Evolutionary conservation across 2,888 invertebrate genomes (phyloP), one percentile per base, ranked within the genome.

Genomic region (Mylabris sibirica): DNA sequence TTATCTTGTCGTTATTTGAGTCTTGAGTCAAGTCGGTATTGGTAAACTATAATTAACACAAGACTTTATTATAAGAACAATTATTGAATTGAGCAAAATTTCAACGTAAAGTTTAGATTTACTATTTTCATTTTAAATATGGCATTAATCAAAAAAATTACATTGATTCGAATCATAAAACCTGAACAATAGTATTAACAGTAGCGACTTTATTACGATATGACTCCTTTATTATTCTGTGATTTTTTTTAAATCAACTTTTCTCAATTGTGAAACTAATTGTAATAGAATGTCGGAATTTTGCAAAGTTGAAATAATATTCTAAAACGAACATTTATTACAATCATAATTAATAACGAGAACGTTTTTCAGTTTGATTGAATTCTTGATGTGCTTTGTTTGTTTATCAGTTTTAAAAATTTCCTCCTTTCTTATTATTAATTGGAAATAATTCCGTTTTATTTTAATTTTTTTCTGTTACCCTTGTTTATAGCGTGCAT

Each of bases 91-190:
- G 6, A 49, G 9, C 9, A 9, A 20, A 20, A 20, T 22, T 49
- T 49, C 49, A 22, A 49, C 20, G 20, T 1, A 20, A 20, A 20
- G 20, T 49, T 22, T 49, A 22, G 20, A 49, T 49, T 49, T 20
- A 20, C 49, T 20, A 49, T 49, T 49, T 49, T 20, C 49, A 20
- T 20, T 22, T 49, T 49, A 49, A 49, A 49, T 49, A 49, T 22
- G 6, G 49, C 49, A 49, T 49, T 20, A 49, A 20, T 9, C 12
- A 44, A 44, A 49, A 49, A 49, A 49, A 22, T 49, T 49, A 49
- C 49, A 20, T n/a, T 20, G 49, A 49, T 49, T 22, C 49, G 49
- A 49, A 20, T 22, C 49, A 49, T 49, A 49, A 49, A 49, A 49
- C 9, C 20, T 11, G 11, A 49, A 49, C 49, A 49, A 49, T 49